Evolutionary conservation across 1,140 invertebrate species (phyloP).

Genomic region (Dermatophagoides farinae): DNA sequence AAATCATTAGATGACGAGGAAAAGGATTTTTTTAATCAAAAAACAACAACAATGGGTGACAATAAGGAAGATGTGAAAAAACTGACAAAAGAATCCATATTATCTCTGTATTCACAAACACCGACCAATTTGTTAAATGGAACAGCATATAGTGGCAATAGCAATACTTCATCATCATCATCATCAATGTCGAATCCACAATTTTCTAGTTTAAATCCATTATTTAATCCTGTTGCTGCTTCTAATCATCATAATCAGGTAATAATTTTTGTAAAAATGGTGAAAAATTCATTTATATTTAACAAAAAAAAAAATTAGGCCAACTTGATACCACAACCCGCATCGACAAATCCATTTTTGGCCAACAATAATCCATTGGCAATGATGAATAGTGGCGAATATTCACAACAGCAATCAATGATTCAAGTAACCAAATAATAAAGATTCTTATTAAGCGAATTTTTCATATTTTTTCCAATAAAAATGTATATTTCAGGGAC

Average conservation of each 20-base stretch:
- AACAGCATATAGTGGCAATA: too few relatives aligned
- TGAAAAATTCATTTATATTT: not conserved
- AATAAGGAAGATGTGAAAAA: constrained; percentile 40
- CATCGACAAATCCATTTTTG: constrained; percentile 9
- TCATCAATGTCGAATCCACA: too few relatives aligned
- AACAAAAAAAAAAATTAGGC: not conserved
- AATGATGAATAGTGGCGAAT: not conserved
- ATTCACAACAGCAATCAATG: constrained; percentile 2
- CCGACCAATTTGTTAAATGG: not conserved
- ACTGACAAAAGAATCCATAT: constrained; percentile 76
- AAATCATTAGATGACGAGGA: constrained; percentile 35
- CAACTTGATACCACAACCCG: not conserved
- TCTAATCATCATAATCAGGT: not conserved
- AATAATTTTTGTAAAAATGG: not conserved
- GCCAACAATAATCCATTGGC: not conserved
- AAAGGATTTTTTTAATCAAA: constrained; percentile 71
- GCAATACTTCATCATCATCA: too few relatives aligned
- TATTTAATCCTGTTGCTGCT: too few relatives aligned
- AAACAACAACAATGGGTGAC: constrained; percentile 33
- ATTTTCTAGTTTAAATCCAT: too few relatives aligned
- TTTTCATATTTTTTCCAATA: too few relatives aligned
- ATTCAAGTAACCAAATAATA: too few relatives aligned
- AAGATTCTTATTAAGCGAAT: not conserved
- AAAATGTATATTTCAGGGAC: not conserved
- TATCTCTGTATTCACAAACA: constrained; percentile 48